A percentile compares a stretch with the other conserved stretches of the same genome.
Evolutionary conservation across 2,888 invertebrate species (phyloP).

Genomic region (Halictus ligatus): DNA sequence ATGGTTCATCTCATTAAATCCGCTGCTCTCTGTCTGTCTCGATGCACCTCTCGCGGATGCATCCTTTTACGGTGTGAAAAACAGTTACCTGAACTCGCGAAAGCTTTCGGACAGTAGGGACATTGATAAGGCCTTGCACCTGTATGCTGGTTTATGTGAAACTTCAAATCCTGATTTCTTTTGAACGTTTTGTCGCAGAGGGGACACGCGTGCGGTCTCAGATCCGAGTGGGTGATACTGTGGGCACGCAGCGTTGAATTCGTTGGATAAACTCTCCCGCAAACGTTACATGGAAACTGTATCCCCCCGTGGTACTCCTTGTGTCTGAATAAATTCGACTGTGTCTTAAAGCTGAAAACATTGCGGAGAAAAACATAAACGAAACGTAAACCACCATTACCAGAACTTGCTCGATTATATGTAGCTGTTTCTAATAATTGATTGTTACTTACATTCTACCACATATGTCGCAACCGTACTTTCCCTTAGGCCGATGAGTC

Average conservation of each 20-base stretch:
- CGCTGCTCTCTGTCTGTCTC: constrained; percentile 86
- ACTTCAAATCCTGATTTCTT: constrained; percentile 91
- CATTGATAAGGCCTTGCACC: constrained; percentile 90
- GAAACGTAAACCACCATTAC: constrained; percentile 24
- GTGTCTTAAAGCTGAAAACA: constrained; percentile 87
- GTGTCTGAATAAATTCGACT: constrained; percentile 88
- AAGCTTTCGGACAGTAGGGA: constrained; percentile 90
- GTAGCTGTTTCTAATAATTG: not conserved
- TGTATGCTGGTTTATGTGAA: constrained; percentile 91
- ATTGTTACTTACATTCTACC: constrained; percentile 87
- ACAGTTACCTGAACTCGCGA: constrained; percentile 90
- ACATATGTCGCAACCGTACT: constrained; percentile 88
- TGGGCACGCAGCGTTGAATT: constrained; percentile 89
- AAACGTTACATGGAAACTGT: constrained; percentile 88
- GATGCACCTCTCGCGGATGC: constrained; percentile 88
- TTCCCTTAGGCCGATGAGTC: constrained; percentile 87
- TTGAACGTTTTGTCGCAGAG: constrained; percentile 90
- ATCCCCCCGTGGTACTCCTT: constrained; percentile 87
- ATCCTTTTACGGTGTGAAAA: constrained; percentile 90
- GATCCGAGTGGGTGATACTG: constrained; percentile 89
- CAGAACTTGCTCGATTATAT: not conserved
- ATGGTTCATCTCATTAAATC: constrained; percentile 86
- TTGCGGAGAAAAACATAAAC: not conserved
- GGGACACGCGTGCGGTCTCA: constrained; percentile 89
- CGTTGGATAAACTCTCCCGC: constrained; percentile 89